Evolutionary conservation across 1,140 invertebrate genomes (phyloP).

Genomic region (Drosophila chauvacae): DNA sequence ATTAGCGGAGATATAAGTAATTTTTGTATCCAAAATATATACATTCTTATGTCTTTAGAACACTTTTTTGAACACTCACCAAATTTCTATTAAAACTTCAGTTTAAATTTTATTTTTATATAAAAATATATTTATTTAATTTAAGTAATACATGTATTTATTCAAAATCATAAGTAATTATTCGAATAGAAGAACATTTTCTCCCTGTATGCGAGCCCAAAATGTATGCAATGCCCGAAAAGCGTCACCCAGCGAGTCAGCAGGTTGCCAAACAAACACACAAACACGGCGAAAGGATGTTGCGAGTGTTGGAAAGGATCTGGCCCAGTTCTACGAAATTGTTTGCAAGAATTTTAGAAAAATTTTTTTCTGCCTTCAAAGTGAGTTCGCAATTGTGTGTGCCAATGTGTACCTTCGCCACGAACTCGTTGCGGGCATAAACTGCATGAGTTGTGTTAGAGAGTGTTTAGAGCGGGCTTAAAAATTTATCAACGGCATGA

Average conservation of each 20-base stretch:
- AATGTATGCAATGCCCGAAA: conserved; percentile 78
- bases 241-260: conserved; percentile 73
- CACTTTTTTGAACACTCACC: not conserved
- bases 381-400: conserved; percentile 39
- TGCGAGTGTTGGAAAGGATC: conserved; percentile 27
- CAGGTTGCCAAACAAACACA: conserved; percentile 64
- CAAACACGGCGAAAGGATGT: conserved; percentile 36
- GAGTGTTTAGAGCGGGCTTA: conserved; percentile 80
- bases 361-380: conserved; percentile 62
- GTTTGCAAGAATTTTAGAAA: conserved; percentile 81
- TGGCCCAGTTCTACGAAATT: conserved; percentile 59
- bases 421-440: conserved; percentile 59
- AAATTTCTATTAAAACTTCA: not conserved
- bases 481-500: conserved; percentile 80
- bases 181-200: not conserved
- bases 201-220: conserved; percentile 34
- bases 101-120: not conserved
- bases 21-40: not conserved
- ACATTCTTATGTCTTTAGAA: not conserved
- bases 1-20: not conserved
- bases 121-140: not conserved
- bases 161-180: not conserved
- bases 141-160: not conserved
- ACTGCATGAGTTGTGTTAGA: conserved; percentile 77
- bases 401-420: conserved; percentile 37